Conservation (phyloP, 2,888 invertebrate species). For the Spicauda simplicius region DNA sequence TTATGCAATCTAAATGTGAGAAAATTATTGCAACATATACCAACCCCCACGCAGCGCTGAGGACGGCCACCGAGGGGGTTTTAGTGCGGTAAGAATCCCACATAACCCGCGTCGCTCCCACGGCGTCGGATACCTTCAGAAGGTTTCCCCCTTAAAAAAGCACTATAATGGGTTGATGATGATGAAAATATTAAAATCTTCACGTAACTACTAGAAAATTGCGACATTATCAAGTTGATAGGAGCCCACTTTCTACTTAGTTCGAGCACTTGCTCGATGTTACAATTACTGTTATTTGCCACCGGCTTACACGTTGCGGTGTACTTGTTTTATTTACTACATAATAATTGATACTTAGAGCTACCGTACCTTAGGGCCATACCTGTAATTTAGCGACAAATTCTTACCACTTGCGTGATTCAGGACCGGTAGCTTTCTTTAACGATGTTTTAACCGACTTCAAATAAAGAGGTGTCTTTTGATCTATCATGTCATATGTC, state of each 20-base stretch:
- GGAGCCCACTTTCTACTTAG: conserved; percentile 21
- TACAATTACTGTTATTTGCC: conserved; percentile 22
- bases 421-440: neutral
- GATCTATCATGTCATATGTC: too few species aligned
- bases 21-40: too few species aligned
- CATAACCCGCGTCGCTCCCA: too few species aligned
- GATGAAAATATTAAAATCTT: too few species aligned
- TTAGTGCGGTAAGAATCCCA: too few species aligned
- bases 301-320: conserved; percentile 15
- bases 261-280: conserved; percentile 3
- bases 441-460: neutral
- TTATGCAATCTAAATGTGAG: too few species aligned
- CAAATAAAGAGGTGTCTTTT: too few species aligned
- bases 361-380: conserved; percentile 1
- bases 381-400: conserved; percentile 11
- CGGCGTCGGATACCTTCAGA: too few species aligned
- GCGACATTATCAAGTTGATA: conserved; percentile 7
- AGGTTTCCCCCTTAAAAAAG: too few species aligned
- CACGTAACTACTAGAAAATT: conserved; percentile 8
- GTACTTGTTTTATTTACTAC: conserved; percentile 11
- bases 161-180: too few species aligned
- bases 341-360: conserved; percentile 5
- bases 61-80: too few species aligned
- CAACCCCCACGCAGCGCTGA: too few species aligned
- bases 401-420: neutral